These are phyloP conservation scores for Zosterops japonicus DNA, from an alignment of 2,113 vertebrate genomes.

Conservation along the genomic window DNA sequence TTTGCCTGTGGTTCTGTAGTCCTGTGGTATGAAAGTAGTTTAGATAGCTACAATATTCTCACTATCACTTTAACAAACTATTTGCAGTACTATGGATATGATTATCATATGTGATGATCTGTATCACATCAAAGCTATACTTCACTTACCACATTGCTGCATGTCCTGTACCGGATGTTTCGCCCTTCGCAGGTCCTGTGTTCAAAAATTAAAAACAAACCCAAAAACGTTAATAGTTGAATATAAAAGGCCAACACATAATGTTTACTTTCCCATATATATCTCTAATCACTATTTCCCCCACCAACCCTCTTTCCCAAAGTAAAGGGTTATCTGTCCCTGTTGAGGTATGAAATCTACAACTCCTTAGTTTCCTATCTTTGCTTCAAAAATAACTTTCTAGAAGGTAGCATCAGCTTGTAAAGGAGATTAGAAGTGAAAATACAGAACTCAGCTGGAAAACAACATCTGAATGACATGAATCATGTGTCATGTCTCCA, in stretches of 20 bases:
- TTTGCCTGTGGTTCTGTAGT: not conserved
- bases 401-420: not conserved
- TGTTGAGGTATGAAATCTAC: not conserved
- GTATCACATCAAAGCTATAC: not conserved
- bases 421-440: not conserved
- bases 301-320: not conserved
- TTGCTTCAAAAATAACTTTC: not conserved
- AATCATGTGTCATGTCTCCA: not conserved
- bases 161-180: slow-evolving; percentile 96
- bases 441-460: not conserved
- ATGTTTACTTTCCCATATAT: not conserved
- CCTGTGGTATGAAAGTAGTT: not conserved
- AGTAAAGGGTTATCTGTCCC: not conserved
- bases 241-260: not conserved
- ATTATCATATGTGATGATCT: not conserved
- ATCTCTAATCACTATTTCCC: not conserved
- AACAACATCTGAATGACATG: not conserved
- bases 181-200: slow-evolving; percentile 91
- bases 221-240: not conserved
- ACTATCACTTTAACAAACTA: not conserved
- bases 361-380: not conserved
- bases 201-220: slow-evolving; percentile 57
- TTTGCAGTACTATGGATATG: not conserved
- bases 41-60: not conserved
- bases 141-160: slow-evolving; percentile 95